phyloP scores from a whole-genome alignment of 2,888 invertebrate genomes.

The Eubasilissa splendida region DNA sequence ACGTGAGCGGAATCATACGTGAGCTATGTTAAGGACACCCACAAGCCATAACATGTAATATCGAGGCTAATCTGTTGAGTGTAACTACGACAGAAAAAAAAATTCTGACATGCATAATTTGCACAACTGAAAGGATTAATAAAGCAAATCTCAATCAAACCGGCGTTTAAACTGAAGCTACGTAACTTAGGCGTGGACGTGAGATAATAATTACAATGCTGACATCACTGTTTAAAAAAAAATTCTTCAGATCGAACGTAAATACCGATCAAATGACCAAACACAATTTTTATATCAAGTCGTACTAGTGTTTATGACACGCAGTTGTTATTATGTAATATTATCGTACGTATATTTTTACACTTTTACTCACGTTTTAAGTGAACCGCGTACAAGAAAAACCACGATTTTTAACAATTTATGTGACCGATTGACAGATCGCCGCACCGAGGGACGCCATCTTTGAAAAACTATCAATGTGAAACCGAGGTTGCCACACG shows the following conservation, averaged over 20 bases:
- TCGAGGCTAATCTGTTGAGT: conserved; percentile 10
- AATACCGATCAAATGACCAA: conserved; percentile 22
- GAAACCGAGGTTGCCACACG: conserved; percentile 28
- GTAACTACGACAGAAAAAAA: conserved; percentile 10
- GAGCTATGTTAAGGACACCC: conserved; percentile 6
- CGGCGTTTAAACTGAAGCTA: conserved; percentile 8
- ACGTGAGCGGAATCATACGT: conserved; percentile 1
- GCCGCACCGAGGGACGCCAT: conserved; percentile 29
- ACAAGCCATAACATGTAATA: background rate
- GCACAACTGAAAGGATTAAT: background rate
- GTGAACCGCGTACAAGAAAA: background rate
- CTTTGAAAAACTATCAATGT: conserved; percentile 34
- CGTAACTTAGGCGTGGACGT: conserved; percentile 30
- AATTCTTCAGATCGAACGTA: conserved; percentile 19
- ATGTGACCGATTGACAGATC: conserved; percentile 37
- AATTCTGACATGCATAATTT: conserved; percentile 14
- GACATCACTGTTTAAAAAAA: conserved; percentile 43
- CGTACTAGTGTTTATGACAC: conserved; percentile 12
- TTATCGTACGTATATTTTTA: background rate
- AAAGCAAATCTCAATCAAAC: conserved; percentile 1
- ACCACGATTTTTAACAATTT: conserved; percentile 8
- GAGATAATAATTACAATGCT: conserved; percentile 36
- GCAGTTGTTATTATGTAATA: background rate
- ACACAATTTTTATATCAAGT: conserved; percentile 1
- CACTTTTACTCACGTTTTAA: conserved; percentile 19